Base-by-base conservation (phyloP, 2,888 invertebrate species). In the Metacarcinus magister region DNA sequence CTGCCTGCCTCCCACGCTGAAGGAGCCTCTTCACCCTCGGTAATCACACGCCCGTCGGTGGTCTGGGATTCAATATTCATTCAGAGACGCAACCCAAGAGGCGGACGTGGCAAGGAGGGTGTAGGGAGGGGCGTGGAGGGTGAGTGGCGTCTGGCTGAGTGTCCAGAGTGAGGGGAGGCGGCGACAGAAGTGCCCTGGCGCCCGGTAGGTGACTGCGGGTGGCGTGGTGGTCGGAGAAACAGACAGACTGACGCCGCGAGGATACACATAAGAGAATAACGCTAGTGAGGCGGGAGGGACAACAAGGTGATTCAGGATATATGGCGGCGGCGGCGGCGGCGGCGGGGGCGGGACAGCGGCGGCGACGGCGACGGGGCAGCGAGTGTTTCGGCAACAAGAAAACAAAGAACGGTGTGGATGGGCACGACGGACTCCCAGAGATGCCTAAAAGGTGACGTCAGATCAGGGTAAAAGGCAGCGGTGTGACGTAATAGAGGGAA, bases 161-260 rank as follows among this genome's bases (percentile, higher is more conserved):
- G 46, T 43, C 44, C 44, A 23, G 91, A 91, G 89, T 39, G 91
- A 91, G 91, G 43, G 43, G 46, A n/a, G 91, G 91, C 82, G 82
- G 82, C 82, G 82, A 82, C 82, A 82, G 82, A 82, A 82, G 82
- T 82, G 82, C 32, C 32, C 82, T 82, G 82, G 82, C 82, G 82
- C 82, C 82, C 2, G 28, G 82, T 5, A 19, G 82, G 82, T 67
- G 90, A 23, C 90, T 44, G 90, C 23, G 90, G 23, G 90, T 44
- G 90, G 90, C 44, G 48, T 28, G 92, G 32, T 32, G 0, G 32
- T 28, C 82, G 32, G 32, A 32, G 82, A 82, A 28, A 82, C 82
- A 82, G 82, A 82, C 82, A 32, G 32, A 82, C 82, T 82, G 82
- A 82, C 82, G 82, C 82, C 82, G 82, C 82, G 10, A 82, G 28